Percentiles rank a stretch among this genome's conserved stretches.
These are phyloP conservation scores for Petroica traversi DNA, from an alignment of 2,113 vertebrate genomes.

Conservation along the genomic window DNA sequence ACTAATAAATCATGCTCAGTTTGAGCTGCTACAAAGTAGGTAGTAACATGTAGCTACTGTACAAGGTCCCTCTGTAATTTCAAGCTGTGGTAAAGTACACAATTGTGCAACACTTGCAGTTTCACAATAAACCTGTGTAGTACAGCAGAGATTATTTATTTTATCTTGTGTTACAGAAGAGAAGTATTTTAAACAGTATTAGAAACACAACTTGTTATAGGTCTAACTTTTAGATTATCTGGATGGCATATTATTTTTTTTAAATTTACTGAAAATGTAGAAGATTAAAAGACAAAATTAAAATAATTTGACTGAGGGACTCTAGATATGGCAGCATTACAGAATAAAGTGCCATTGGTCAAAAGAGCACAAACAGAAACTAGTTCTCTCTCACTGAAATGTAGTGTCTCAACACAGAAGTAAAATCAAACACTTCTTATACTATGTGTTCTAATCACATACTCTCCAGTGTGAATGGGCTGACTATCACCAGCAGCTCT, in stretches of 20 bases:
- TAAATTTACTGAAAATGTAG: not conserved
- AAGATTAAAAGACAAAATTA: not conserved
- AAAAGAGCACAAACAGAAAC: not conserved
- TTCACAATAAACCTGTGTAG: not conserved
- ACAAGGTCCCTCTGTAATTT: not conserved
- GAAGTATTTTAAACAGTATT: not conserved
- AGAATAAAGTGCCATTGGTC: not conserved
- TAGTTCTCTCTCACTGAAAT: not conserved
- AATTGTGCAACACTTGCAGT: not conserved
- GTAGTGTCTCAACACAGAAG: not conserved
- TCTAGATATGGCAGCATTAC: not conserved
- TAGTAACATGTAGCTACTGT: not conserved
- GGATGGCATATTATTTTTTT: not conserved
- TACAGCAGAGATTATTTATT: not conserved
- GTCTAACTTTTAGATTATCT: not conserved
- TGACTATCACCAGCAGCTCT: not conserved
- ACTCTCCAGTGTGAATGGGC: accelerated
- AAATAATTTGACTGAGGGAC: not conserved
- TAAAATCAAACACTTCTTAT: not conserved
- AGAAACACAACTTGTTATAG: not conserved
- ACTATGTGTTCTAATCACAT: not conserved
- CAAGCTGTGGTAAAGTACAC: not conserved
- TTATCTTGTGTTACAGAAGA: accelerated
- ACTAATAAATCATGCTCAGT: not conserved
- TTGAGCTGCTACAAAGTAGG: not conserved